Conservation (phyloP, 2,888 invertebrate genomes). For the Apodemia duryi region DNA sequence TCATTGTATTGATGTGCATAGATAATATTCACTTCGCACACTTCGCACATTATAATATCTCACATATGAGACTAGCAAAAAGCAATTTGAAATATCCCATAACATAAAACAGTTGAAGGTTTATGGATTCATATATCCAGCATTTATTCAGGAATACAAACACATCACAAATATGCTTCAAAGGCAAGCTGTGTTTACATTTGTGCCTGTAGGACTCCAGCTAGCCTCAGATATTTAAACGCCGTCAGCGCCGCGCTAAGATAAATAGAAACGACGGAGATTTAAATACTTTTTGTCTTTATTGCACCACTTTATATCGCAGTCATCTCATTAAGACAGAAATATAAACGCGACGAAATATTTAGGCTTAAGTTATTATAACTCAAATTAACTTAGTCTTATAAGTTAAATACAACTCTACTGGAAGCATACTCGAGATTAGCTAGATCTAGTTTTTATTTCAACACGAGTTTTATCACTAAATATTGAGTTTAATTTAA, state of each 20-base stretch:
- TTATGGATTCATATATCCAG: conserved; percentile 2
- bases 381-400: conserved; percentile 8
- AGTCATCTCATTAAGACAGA: conserved; percentile 27
- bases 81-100: conserved; percentile 23
- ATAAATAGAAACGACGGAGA: conserved; percentile 65
- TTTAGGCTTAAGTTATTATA: conserved; percentile 16
- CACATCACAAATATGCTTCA: conserved; percentile 53
- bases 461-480: neutral
- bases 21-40: too few species aligned
- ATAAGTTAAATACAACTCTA: conserved; percentile 13
- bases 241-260: conserved; percentile 59
- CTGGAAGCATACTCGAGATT: neutral
- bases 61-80: neutral
- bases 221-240: conserved; percentile 67
- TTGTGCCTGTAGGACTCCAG: conserved; percentile 56
- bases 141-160: conserved; percentile 30
- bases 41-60: too few species aligned
- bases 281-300: conserved; percentile 67
- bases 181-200: conserved; percentile 67
- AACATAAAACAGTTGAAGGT: conserved; percentile 16
- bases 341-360: conserved; percentile 20
- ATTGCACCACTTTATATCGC: conserved; percentile 34
- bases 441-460: neutral
- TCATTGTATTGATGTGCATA: too few species aligned
- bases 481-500: too few species aligned